These are phyloP conservation scores for Temnothorax curvispinosus DNA, from an alignment of 1,140 invertebrate species.

Conservation along the genomic window DNA sequence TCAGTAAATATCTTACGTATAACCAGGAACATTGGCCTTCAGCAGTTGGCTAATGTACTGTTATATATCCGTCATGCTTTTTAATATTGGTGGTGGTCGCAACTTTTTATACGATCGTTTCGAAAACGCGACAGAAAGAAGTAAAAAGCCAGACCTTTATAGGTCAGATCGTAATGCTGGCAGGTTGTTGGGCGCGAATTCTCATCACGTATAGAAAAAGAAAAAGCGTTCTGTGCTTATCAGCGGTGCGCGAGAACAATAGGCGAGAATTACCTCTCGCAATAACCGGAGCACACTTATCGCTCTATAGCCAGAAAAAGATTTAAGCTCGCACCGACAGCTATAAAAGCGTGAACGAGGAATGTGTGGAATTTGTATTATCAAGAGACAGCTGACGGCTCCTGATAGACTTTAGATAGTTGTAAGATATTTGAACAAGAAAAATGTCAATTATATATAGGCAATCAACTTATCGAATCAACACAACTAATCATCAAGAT, in stretches of 20 bases:
- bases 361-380: constrained; percentile 15
- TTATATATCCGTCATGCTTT: constrained; percentile 10
- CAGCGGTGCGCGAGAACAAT: constrained; percentile 54
- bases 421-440: background rate
- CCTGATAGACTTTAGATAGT: background rate
- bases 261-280: constrained; percentile 53
- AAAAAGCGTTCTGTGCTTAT: constrained; percentile 52
- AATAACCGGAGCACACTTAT: constrained; percentile 54
- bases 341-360: constrained; percentile 6
- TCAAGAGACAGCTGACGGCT: background rate
- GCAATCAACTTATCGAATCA: background rate
- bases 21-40: background rate
- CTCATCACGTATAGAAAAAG: constrained; percentile 62
- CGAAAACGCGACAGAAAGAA: constrained; percentile 30
- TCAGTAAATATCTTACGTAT: constrained; percentile 3
- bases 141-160: constrained; percentile 34
- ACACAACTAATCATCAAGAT: background rate
- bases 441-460: background rate
- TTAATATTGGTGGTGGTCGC: background rate
- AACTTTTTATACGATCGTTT: constrained; percentile 26
- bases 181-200: constrained; percentile 44
- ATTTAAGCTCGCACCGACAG: constrained; percentile 16
- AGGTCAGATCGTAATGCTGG: constrained; percentile 44
- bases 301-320: constrained; percentile 44
- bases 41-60: background rate